Evolutionary conservation across 2,888 invertebrate genomes (phyloP).

Genomic region (Gandaritis pyraliata): DNA sequence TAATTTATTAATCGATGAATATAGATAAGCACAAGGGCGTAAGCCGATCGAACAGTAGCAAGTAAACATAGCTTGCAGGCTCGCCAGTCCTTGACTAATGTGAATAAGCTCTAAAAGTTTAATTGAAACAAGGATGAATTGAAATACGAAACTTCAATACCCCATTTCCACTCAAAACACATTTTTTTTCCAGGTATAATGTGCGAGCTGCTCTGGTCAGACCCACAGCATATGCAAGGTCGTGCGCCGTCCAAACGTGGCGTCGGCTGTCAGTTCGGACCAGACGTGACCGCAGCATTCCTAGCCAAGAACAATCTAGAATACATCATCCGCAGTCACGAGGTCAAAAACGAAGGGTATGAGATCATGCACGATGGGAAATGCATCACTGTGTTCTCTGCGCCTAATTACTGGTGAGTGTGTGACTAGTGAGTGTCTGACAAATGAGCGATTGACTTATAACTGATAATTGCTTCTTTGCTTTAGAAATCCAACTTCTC

Average conservation of each 20-base stretch:
- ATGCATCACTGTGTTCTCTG: conserved; percentile 99
- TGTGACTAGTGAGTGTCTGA: background rate
- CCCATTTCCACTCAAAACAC: too few relatives aligned
- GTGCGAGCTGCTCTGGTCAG: conserved; percentile 99
- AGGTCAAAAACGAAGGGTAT: conserved; percentile 98
- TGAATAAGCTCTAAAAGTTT: too few relatives aligned
- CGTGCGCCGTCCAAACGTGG: conserved; percentile 97
- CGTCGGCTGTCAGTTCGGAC: conserved; percentile 99
- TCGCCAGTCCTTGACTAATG: too few relatives aligned
- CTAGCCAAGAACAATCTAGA: conserved; percentile 93
- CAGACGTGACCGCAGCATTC: conserved; percentile 96
- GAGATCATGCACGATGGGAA: conserved; percentile 97
- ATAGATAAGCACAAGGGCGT: too few relatives aligned
- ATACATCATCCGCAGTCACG: conserved; percentile 98
- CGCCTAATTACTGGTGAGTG: conserved; percentile 98
- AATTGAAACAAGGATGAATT: too few relatives aligned
- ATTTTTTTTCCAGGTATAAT: conserved; percentile 87
- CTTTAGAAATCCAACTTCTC: too few relatives aligned
- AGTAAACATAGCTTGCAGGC: too few relatives aligned
- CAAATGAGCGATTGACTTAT: background rate
- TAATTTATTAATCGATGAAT: too few relatives aligned
- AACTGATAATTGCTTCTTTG: too few relatives aligned
- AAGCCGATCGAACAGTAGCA: too few relatives aligned
- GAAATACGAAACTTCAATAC: too few relatives aligned
- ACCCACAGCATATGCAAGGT: conserved; percentile 96